phyloP scores from a whole-genome alignment of 2,113 vertebrate genomes.

The Caloenas nicobarica region DNA sequence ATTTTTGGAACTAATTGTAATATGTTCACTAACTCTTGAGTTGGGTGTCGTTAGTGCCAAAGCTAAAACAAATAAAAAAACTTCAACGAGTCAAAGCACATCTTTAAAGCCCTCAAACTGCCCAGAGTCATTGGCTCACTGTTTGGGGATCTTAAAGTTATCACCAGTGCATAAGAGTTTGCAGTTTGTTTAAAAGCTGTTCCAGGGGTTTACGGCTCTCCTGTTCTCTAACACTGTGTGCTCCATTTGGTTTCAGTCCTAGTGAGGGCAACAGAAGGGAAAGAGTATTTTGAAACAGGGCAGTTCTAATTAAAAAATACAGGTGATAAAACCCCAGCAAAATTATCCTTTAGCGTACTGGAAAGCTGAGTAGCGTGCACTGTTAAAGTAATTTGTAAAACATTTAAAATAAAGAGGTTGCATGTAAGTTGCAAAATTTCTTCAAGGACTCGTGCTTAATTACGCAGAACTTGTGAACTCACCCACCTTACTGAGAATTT shows the following conservation, averaged over 20 bases:
- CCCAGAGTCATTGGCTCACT: neutral
- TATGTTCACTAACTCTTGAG: fast-evolving
- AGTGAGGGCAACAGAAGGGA: neutral
- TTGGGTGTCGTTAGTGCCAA: neutral
- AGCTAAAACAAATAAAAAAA: neutral
- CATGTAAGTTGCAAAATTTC: fast-evolving
- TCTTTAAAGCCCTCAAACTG: neutral
- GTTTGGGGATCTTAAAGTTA: neutral
- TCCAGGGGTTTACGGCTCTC: neutral
- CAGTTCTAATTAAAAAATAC: neutral
- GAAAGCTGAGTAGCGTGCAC: fast-evolving
- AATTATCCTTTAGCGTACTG: neutral
- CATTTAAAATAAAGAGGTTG: neutral
- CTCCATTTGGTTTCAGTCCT: neutral
- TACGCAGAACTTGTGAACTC: neutral
- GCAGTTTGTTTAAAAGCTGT: neutral
- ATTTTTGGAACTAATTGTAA: neutral
- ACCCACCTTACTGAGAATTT: fast-evolving
- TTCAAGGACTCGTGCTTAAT: neutral
- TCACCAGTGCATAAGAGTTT: neutral
- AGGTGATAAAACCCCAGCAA: neutral
- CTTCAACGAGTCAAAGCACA: neutral
- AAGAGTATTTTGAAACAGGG: neutral
- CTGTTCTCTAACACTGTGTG: fast-evolving
- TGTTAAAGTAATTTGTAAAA: neutral